Conservation (phyloP, 2,888 invertebrate genomes). For the Acrobasis repandana region DNA sequence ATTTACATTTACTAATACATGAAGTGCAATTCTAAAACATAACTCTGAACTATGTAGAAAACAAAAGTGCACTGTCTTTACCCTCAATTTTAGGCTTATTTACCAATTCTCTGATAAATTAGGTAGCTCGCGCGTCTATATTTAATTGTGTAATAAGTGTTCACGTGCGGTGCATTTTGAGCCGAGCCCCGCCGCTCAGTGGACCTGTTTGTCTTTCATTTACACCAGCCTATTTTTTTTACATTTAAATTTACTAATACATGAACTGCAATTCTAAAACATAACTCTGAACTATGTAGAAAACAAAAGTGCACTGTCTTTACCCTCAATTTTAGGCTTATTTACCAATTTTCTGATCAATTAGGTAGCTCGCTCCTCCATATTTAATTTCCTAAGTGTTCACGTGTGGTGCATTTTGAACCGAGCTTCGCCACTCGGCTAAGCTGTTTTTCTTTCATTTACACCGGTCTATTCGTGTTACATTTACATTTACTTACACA, state of each 20-base stretch:
- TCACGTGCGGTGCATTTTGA: background rate
- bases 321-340: no score
- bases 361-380: background rate
- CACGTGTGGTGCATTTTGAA: background rate
- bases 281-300: no score
- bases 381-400: background rate
- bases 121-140: background rate
- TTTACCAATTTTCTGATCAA: background rate
- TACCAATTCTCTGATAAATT: background rate
- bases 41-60: no score
- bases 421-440: background rate
- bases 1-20: no score
- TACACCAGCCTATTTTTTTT: background rate
- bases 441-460: slow-evolving; percentile 3
- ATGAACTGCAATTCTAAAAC: no score
- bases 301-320: no score
- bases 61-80: no score
- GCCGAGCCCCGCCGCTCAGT: background rate
- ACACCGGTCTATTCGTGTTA: background rate
- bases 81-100: no score
- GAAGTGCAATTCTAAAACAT: no score
- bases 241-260: no score
- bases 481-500: no score
- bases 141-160: background rate
- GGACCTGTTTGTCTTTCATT: slow-evolving; percentile 2